Evolutionary conservation across 1,140 invertebrate species (phyloP), one percentile per base, ranked within the genome.

Genomic region (Hylaeus volcanicus): DNA sequence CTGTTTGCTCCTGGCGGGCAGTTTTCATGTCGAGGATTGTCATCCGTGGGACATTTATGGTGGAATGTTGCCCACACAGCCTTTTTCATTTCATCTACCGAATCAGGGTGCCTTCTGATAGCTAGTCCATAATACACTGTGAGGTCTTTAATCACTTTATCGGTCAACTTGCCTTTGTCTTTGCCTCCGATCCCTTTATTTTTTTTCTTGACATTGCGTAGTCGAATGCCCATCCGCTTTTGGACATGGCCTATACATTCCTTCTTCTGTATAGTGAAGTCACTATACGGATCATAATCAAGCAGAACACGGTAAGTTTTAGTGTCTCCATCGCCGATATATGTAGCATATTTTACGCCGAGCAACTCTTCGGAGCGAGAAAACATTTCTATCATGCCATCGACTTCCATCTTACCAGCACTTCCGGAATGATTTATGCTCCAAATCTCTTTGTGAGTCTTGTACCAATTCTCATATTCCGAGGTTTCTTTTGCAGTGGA

Each of bases 41-140:
- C 60, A 68, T 86, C 56, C 11, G 85, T 85, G 11, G 86, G 86
- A 48, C 80, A 72, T 15, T 79, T 81, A 26, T 88, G 82, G 39
- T 78, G 73, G 64, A 78, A 84, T 51, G 71, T 82, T 4, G 79
- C 82, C 82, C 79, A 82, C 41, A 88, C 80, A 39, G 72, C 85
- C 12, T 83, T 79, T 37, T 83, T 65, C 85, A 86, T 86, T 3
- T 80, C 64, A 26, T 85, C 73, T 3, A 81, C 71, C 39, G 48
- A 71, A 9, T 88, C 63, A 12, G 56, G 58, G 65, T 88, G 82
- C 3, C 72, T 39, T 71, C 86, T 68, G 41, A 87, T 87, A 8
- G 83, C 86, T 26, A 83, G 63, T 1, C 82, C 78, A 69, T 80
- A 86, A 53, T 83, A 83, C 3, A 69, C 14, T 26, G 69, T 83